phyloP scores from a whole-genome alignment of 2,797 vertebrate species.

The Bryconaethiops microstoma region DNA sequence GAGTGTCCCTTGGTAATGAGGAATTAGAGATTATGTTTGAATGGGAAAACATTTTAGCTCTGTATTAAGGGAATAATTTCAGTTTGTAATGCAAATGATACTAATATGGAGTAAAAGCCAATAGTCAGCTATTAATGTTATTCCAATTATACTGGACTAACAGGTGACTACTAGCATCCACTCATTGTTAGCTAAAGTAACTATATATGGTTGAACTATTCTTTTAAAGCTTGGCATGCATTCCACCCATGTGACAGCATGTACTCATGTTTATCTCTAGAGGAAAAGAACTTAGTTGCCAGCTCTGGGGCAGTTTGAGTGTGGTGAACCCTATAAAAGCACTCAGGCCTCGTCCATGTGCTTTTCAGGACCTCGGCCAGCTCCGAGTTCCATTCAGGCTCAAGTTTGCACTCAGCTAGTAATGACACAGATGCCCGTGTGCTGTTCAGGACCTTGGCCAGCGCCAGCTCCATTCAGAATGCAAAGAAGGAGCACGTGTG shows the following conservation, averaged over 20 bases:
- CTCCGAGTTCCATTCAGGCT: constrained; percentile 19
- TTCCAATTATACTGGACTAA: too few relatives aligned
- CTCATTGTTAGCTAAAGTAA: too few relatives aligned
- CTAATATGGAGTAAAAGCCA: too few relatives aligned
- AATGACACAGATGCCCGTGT: constrained; percentile 24
- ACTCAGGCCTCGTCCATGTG: constrained; percentile 40
- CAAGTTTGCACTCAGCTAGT: constrained; percentile 11
- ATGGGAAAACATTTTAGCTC: too few relatives aligned
- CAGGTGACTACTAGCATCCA: too few relatives aligned
- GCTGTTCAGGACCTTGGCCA: constrained; percentile 3
- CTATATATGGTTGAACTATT: too few relatives aligned
- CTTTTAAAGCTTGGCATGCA: background rate
- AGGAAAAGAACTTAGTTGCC: constrained; percentile 22
- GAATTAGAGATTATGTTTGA: too few relatives aligned
- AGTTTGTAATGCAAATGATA: too few relatives aligned
- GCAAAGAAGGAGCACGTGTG: background rate
- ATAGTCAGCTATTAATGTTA: too few relatives aligned
- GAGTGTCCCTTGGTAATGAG: too few relatives aligned
- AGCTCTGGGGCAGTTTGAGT: constrained; percentile 5
- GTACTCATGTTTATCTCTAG: background rate
- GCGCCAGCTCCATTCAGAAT: constrained; percentile 21
- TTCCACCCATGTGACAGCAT: constrained; percentile 11
- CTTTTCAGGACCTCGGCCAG: constrained; percentile 45
- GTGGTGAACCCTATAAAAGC: constrained; percentile 34
- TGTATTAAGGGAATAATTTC: too few relatives aligned